Conservation (phyloP, 1,140 invertebrate species). For the Rhagoletis zephyria region DNA sequence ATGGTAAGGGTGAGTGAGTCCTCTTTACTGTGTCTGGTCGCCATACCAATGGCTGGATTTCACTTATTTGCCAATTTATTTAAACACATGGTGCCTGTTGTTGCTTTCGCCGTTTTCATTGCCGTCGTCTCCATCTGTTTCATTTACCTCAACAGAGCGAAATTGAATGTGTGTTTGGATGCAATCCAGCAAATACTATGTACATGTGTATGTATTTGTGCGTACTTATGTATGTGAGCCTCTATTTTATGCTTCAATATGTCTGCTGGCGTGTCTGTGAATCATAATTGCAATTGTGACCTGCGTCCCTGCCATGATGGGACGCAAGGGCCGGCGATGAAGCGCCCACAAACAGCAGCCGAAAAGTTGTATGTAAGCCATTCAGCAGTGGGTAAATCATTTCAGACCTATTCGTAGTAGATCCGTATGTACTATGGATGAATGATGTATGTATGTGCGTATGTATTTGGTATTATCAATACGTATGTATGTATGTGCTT, state of each 20-base stretch:
- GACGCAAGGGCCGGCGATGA: not conserved
- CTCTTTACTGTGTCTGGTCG: not conserved
- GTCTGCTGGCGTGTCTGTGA: not conserved
- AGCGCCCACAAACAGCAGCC: not conserved
- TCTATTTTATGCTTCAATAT: not conserved
- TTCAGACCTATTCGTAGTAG: no score
- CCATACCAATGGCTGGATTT: constrained; percentile 1
- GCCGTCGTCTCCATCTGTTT: constrained; percentile 47
- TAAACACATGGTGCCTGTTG: not conserved
- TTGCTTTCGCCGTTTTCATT: not conserved
- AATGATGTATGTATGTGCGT: not conserved
- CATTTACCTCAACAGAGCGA: constrained; percentile 36
- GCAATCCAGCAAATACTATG: no score
- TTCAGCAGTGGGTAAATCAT: no score
- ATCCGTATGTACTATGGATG: not conserved
- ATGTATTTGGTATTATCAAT: not conserved
- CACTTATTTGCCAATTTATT: not conserved
- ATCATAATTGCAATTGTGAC: constrained; percentile 26
- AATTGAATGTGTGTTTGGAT: not conserved
- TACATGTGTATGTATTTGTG: not conserved
- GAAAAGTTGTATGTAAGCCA: no score
- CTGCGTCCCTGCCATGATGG: not conserved
- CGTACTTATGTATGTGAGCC: not conserved
- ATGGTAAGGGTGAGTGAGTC: not conserved
- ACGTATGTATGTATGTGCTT: not conserved